phyloP scores from a whole-genome alignment of 2,113 vertebrate species.

The Lanius collurio region DNA sequence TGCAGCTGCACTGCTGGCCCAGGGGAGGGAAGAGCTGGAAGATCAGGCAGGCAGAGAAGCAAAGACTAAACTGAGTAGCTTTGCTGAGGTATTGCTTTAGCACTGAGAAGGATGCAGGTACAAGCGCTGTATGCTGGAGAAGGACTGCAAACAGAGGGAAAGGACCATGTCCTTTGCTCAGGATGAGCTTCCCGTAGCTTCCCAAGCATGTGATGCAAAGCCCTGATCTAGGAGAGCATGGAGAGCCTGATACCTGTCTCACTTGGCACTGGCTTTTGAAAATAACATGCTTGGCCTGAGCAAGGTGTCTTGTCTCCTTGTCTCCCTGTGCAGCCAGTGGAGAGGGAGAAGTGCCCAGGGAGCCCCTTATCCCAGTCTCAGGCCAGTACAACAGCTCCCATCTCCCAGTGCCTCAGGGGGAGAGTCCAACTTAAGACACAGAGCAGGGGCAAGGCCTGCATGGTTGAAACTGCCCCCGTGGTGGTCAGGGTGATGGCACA shows the following conservation, averaged over 20 bases:
- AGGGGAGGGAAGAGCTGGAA: background rate
- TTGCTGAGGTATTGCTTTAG: background rate
- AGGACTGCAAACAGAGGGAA: background rate
- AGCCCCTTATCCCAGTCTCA: background rate
- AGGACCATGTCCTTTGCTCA: fast-evolving
- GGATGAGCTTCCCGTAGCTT: background rate
- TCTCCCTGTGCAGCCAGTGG: background rate
- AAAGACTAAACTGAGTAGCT: background rate
- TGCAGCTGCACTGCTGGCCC: background rate
- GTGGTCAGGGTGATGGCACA: background rate
- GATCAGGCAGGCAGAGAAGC: background rate
- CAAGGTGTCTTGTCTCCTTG: background rate
- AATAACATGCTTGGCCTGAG: background rate
- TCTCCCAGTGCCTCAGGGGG: background rate
- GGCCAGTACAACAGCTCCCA: background rate
- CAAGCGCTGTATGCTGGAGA: background rate
- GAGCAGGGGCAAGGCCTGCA: background rate
- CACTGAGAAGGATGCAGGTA: background rate
- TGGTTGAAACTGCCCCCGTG: background rate
- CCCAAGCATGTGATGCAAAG: background rate
- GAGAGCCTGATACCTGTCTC: background rate
- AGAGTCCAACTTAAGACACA: background rate
- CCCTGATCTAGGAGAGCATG: background rate
- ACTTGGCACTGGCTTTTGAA: background rate
- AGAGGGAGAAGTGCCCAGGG: background rate